A percentile compares a stretch with the other conserved stretches of the same genome.
phyloP scores from a whole-genome alignment of 2,113 vertebrate genomes.

The Phocoena phocoena region DNA sequence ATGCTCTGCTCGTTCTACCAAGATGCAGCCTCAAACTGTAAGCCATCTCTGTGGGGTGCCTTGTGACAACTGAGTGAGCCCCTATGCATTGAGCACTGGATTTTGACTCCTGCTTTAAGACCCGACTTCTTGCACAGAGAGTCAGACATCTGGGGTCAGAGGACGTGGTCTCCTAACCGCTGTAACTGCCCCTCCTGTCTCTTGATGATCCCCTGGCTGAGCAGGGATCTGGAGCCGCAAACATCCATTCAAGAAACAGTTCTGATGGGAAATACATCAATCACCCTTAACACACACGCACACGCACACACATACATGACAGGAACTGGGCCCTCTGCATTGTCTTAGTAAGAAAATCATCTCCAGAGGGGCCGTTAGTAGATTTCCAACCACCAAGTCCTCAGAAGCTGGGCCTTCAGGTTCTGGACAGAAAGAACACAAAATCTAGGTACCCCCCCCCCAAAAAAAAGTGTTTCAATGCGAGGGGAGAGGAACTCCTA shows the following conservation, averaged over 20 bases:
- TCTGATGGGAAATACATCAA: background rate
- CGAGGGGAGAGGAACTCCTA: background rate
- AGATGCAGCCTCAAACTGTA: background rate
- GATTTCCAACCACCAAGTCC: too few relatives aligned
- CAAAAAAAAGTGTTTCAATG: background rate
- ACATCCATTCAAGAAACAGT: background rate
- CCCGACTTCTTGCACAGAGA: background rate
- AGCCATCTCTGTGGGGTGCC: rapidly evolving
- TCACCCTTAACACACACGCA: background rate
- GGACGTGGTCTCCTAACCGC: background rate
- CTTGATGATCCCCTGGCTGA: background rate
- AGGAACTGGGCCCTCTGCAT: background rate
- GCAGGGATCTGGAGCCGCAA: background rate
- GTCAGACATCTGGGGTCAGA: background rate
- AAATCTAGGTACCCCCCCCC: background rate
- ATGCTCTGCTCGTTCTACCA: background rate
- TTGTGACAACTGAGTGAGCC: background rate
- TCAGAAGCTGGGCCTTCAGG: background rate
- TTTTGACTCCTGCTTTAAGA: background rate
- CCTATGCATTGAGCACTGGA: background rate
- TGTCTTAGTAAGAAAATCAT: background rate
- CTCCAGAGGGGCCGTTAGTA: background rate
- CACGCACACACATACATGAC: background rate
- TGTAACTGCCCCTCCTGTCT: background rate
- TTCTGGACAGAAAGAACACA: background rate